phyloP scores from a whole-genome alignment of 2,888 invertebrate genomes.

The Myopa testacea region DNA sequence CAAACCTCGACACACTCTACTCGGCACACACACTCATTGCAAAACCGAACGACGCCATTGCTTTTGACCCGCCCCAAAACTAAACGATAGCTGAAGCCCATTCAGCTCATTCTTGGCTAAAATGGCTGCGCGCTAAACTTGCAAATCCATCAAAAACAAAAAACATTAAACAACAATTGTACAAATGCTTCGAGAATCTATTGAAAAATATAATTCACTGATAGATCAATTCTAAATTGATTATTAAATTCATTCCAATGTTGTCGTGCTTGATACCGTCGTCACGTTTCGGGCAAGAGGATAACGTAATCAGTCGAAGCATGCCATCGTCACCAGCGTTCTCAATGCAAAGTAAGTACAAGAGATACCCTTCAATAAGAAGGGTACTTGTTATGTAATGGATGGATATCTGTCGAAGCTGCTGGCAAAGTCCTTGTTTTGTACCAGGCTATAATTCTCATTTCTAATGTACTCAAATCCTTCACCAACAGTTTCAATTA shows the following conservation, averaged over 20 bases:
- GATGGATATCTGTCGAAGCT: too few species aligned
- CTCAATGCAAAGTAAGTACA: conserved; percentile 68
- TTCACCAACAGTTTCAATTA: too few species aligned
- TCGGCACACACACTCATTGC: neutral
- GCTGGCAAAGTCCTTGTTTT: too few species aligned
- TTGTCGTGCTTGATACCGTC: conserved; percentile 69
- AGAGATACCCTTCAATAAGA: too few species aligned
- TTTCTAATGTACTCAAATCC: too few species aligned
- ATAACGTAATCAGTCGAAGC: conserved; percentile 66
- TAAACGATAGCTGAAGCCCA: neutral
- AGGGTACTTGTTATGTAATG: too few species aligned
- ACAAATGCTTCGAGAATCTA: conserved; percentile 6
- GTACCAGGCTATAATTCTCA: too few species aligned
- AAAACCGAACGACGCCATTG: conserved; percentile 9
- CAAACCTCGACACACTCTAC: neutral
- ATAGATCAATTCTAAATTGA: neutral
- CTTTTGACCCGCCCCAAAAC: conserved; percentile 2
- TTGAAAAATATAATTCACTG: neutral
- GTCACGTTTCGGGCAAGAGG: conserved; percentile 69
- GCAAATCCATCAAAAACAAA: neutral
- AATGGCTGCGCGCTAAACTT: neutral
- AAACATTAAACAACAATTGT: neutral
- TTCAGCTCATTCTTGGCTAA: neutral
- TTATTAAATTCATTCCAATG: conserved; percentile 64
- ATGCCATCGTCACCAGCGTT: conserved; percentile 69